Evolutionary conservation across 1,140 invertebrate genomes (phyloP).

Genomic region (Megalopta genalis): DNA sequence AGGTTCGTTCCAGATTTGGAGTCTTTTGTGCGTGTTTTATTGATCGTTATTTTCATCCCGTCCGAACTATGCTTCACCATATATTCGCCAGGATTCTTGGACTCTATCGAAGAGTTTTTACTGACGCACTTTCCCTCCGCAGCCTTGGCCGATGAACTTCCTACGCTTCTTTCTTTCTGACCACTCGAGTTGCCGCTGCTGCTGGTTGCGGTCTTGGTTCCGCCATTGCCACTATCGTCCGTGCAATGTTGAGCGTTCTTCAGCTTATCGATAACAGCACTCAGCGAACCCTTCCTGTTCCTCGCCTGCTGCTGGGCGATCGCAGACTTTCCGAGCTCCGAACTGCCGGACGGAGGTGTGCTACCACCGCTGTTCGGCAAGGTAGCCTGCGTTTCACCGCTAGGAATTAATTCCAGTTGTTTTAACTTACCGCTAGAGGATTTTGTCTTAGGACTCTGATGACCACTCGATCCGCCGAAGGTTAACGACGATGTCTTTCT

Average conservation of each 20-base stretch:
- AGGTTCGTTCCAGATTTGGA: slow-evolving; percentile 79
- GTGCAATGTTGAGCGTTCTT: slow-evolving; percentile 86
- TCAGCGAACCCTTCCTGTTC: slow-evolving; percentile 89
- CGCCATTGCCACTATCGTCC: slow-evolving; percentile 78
- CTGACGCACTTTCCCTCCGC: slow-evolving; percentile 80
- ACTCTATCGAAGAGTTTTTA: slow-evolving; percentile 81
- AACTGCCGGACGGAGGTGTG: slow-evolving; percentile 81
- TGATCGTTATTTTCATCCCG: slow-evolving; percentile 94
- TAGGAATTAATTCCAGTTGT: slow-evolving; percentile 82
- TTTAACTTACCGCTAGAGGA: slow-evolving; percentile 85
- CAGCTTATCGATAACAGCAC: slow-evolving; percentile 92
- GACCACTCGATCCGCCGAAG: slow-evolving; percentile 78
- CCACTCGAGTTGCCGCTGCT: slow-evolving; percentile 65
- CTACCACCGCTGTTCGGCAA: slow-evolving; percentile 61
- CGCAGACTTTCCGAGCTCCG: slow-evolving; percentile 80
- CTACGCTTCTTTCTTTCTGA: slow-evolving; percentile 69
- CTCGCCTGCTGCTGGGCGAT: slow-evolving; percentile 82
- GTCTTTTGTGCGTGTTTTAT: slow-evolving; percentile 89
- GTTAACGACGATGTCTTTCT: slow-evolving; percentile 82
- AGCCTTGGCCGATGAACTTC: slow-evolving; percentile 66
- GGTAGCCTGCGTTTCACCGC: slow-evolving; percentile 59
- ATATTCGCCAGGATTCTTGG: slow-evolving; percentile 89
- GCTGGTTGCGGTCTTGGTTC: slow-evolving; percentile 61
- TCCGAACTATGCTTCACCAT: slow-evolving; percentile 92
- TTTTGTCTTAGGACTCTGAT: slow-evolving; percentile 85